Evolutionary conservation across 2,888 invertebrate genomes (phyloP), one percentile per base, ranked within the genome.

Genomic region (Ophraella communa): DNA sequence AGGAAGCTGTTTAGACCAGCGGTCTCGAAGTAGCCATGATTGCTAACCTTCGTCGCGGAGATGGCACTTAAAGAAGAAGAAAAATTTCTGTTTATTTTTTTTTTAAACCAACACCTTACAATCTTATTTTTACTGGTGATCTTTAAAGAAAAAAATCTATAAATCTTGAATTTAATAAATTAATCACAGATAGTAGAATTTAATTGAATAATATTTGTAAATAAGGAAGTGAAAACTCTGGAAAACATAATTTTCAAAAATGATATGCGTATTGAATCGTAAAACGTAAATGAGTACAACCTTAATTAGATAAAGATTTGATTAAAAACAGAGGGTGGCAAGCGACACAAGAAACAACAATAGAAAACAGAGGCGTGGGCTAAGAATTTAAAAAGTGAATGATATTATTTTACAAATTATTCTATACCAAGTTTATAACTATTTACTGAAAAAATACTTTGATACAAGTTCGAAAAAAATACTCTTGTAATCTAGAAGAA

Each of bases 301-400:
- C 53, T 62, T 73, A 72, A 74, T 71, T 71, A 62, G 69, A 74
- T 74, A 73, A 74, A 67, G 66, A 70, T 70, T 71, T 74, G 72
- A 74, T 73, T 73, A 74, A 71, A 73, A 73, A 73, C 65, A 64
- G 61, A 66, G 60, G 57, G 66, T 53, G 66, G 47, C 68, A 64
- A 61, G 59, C 51, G 60, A 65, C 61, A 64, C 55, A 57, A 68
- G 59, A 56, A 64, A 59, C 63, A 67, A 65, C 61, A 67, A 61
- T 42, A 47, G 56, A 8, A 56, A 10, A 27, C 66, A 66, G 63
- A 30, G 63, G 57, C 47, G 66, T 61, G 52, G 54, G 4, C 10
- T 17, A 35, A 11, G 7, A 27, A 33, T 53, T 56, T 44, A 45
- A 58, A 39, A 14, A 39, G 17, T 30, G 11, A 30, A 39, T 39